phyloP scores from a whole-genome alignment of 2,797 vertebrate species.

The Coracias cyanogaster region DNA sequence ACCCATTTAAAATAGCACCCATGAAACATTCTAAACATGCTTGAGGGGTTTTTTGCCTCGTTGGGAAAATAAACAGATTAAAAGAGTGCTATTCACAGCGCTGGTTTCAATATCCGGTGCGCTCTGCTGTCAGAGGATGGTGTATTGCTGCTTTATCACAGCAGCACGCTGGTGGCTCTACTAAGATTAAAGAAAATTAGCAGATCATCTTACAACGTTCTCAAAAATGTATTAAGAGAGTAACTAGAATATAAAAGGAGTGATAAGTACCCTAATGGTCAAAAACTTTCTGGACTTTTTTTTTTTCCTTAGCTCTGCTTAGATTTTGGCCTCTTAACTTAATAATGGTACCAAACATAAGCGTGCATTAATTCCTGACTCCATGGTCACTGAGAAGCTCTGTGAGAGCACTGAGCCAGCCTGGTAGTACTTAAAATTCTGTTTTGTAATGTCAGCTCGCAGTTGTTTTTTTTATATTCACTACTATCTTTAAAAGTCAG shows the following conservation, averaged over 20 bases:
- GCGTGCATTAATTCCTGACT: not conserved
- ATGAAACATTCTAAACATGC: not conserved
- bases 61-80: constrained; percentile 1
- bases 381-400: not conserved
- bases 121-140: not conserved
- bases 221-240: not conserved
- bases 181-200: not conserved
- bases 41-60: not conserved
- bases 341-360: not conserved
- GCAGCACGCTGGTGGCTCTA: not conserved
- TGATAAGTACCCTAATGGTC: not conserved
- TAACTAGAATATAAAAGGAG: not conserved
- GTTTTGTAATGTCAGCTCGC: not conserved
- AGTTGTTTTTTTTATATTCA: not conserved
- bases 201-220: not conserved
- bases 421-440: not conserved
- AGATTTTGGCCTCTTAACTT: not conserved
- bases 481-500: not conserved
- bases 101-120: not conserved
- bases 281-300: not conserved
- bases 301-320: not conserved
- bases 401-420: not conserved
- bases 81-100: not conserved
- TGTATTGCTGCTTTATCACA: not conserved
- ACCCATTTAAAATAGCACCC: not conserved